Percentiles rank a stretch among this genome's conserved stretches.
Conservation (phyloP, 2,888 invertebrate genomes). For the Magallana nippona region DNA sequence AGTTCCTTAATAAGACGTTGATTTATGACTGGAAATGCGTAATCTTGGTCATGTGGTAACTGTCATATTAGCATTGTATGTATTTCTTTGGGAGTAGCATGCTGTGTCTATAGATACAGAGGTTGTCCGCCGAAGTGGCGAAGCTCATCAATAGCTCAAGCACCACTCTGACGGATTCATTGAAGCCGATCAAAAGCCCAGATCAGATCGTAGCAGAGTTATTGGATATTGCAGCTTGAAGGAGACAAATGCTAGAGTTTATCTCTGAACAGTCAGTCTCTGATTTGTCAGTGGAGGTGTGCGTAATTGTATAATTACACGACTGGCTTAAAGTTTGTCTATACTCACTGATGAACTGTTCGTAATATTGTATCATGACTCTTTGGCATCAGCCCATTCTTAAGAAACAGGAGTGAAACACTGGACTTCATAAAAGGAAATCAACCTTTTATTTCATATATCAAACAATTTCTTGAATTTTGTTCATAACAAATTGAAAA, state of each 20-base stretch:
- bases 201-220: slow-evolving; percentile 19
- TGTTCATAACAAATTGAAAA: not conserved
- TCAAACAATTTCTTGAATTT: not conserved
- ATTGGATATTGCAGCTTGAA: slow-evolving; percentile 32
- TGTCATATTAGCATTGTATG: slow-evolving; percentile 15
- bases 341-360: not conserved
- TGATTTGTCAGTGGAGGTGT: slow-evolving; percentile 6
- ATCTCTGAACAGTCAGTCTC: slow-evolving; percentile 3
- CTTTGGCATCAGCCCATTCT: not conserved
- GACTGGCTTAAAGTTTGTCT: not conserved
- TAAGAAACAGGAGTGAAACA: not conserved
- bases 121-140: slow-evolving; percentile 8
- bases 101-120: slow-evolving; percentile 33
- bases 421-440: not conserved
- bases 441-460: not conserved
- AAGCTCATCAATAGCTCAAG: slow-evolving; percentile 26
- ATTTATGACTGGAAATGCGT: slow-evolving; percentile 16
- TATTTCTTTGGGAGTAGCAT: slow-evolving; percentile 18
- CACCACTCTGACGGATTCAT: slow-evolving; percentile 26
- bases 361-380: not conserved
- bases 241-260: not conserved
- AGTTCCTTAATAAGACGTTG: slow-evolving; percentile 31
- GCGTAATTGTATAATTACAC: not conserved
- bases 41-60: slow-evolving; percentile 21
- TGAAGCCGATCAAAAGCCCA: slow-evolving; percentile 27